Evolutionary conservation across 1,140 invertebrate genomes (phyloP), one percentile per base, ranked within the genome.

Genomic region (Maniola jurtina): DNA sequence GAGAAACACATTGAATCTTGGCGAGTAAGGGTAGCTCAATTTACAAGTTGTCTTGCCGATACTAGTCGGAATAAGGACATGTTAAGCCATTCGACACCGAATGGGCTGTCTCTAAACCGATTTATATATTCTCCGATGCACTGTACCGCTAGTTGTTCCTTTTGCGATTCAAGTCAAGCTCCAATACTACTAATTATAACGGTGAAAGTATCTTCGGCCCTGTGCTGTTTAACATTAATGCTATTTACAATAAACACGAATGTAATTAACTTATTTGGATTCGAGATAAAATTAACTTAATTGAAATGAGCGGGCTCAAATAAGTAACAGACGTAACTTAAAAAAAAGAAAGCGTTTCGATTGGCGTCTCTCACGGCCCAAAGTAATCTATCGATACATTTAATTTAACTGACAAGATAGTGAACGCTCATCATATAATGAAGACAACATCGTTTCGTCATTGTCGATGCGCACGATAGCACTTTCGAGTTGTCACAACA

Each of bases 381-480:
- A 81, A 87, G 84, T 90, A 88, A 89, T 88, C 81, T 89, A 90
- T 90, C 86, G 88, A 88, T 86, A 88, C 86, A 87, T 90, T 88
- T 89, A 89, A 88, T 84, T 88, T 88, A 86, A 84, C 88, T 89
- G 88, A 90, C 88, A 89, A 84, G 83, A 86, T 86, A 88, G 85
- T 87, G 88, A 87, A 81, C 83, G 88, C 86, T 88, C 86, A 86
- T 89, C 88, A 88, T 83, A 89, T 88, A 87, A 90, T 88, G 82
- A 90, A 90, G 88, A 90, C 86, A 88, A 86, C 84, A 84, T 86
- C 88, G 88, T 90, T 90, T 90, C 88, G 88, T 90, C 88, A 89
- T 89, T 89, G 88, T 90, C 83, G 88, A 90, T 90, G 84, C 76
- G 73, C 86, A 90, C 86, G 88, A 90, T 90, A 90, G 83, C 86